Evolutionary conservation across 2,113 vertebrate species (phyloP), one percentile per base, ranked within the genome.

Genomic region (Poicephalus meyeri): DNA sequence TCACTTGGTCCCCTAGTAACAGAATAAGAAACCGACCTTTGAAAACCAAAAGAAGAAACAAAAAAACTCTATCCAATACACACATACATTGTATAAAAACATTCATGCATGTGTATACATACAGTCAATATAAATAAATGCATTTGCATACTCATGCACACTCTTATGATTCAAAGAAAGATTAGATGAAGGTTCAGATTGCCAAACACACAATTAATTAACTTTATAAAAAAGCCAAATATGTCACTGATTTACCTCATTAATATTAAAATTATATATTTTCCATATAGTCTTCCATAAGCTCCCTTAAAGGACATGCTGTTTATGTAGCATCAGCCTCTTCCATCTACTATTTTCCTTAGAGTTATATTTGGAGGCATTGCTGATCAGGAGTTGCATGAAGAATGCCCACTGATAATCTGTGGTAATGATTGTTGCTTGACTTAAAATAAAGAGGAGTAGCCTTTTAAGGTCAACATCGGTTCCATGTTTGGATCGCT

Each of bases 401-500:
- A 88, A 77, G 68, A 85, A 95, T 73, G 53, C 29, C 79, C 49
- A 71, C 42, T 8, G 63, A 94, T 95, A 58, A 92, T 95, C 79
- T 65, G 63, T 41, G 58, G 63, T 58, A 94, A 83, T 46, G 46
- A 72, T 80, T 79, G 65, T 66, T 61, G 46, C n/a, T 88, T 66
- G 47, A 64, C 70, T 85, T 94, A 80, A 91, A 93, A 92, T 50
- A 90, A 96, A 76, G 81, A 95, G 60, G 25, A 66, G 15, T 5
- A 84, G 82, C 85, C 91, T 96, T 96, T 94, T 93, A 96, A 95
- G 93, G 84, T 42, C 83, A 96, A 68, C 88, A 66, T 58, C 37
- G 73, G 79, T 72, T 88, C 84, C 71, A 76, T 94, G 91, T 95
- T 97, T 96, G 94, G 91, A 92, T 93, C 93, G 68, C 76, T 92